A percentile compares a stretch with the other conserved stretches of the same genome.
Conservation (phyloP, 2,888 invertebrate species). For the Cerastis leucographa region DNA sequence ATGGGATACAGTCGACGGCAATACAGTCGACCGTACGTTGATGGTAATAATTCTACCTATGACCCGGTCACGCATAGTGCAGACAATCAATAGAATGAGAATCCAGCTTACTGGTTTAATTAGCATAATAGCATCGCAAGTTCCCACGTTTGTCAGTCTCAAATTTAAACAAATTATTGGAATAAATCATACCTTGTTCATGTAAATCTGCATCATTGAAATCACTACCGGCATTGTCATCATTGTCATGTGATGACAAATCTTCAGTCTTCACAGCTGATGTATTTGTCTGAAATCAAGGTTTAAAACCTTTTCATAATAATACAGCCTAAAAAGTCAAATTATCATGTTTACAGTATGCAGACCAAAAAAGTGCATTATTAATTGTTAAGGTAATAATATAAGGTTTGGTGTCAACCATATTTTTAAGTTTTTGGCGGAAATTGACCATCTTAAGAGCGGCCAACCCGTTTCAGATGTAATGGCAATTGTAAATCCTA, state of each 20-base stretch:
- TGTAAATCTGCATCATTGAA: conserved; percentile 71
- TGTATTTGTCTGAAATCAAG: conserved; percentile 60
- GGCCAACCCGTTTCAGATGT: no score
- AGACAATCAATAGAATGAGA: not conserved
- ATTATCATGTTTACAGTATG: not conserved
- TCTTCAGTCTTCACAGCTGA: conserved; percentile 79
- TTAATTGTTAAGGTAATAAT: not conserved
- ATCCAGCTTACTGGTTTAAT: not conserved
- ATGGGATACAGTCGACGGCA: no score
- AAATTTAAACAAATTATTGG: not conserved
- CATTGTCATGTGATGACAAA: conserved; percentile 68
- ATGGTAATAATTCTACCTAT: not conserved
- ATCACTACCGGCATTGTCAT: conserved; percentile 77
- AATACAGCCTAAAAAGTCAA: not conserved
- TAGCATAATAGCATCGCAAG: not conserved
- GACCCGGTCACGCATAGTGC: not conserved
- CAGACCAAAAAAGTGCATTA: not conserved
- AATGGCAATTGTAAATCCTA: no score
- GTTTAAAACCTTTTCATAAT: not conserved
- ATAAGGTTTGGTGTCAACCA: not conserved
- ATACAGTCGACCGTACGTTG: not conserved
- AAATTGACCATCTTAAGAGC: not conserved
- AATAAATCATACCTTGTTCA: conserved; percentile 65
- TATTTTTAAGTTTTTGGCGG: not conserved
- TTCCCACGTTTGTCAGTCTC: not conserved